Conservation (phyloP, 1,140 invertebrate genomes). For the Cydia amplana region DNA sequence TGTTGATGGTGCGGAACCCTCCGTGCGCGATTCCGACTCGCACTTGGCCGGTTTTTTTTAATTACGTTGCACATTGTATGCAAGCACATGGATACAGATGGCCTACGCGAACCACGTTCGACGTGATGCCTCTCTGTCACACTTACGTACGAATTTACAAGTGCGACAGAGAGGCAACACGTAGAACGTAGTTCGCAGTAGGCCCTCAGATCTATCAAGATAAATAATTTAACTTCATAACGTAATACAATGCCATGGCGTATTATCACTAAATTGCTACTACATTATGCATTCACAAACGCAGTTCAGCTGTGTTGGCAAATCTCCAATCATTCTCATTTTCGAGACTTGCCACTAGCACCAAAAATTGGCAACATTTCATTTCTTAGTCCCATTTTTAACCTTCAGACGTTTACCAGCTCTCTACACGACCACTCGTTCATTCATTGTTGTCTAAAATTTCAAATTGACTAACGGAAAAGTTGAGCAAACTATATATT, state of each 20-base stretch:
- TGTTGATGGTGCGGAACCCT: too few species aligned
- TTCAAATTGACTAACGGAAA: slow-evolving; percentile 34
- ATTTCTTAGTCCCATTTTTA: slow-evolving; percentile 62
- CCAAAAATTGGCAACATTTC: slow-evolving; percentile 68
- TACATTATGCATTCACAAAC: slow-evolving; percentile 12
- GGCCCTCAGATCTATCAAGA: too few species aligned
- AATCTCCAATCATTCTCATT: slow-evolving; percentile 54
- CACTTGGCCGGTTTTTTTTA: too few species aligned
- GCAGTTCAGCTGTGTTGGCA: slow-evolving; percentile 47
- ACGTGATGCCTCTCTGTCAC: too few species aligned
- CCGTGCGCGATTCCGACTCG: too few species aligned
- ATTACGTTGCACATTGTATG: too few species aligned
- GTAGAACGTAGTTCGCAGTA: too few species aligned
- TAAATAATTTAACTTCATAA: neutral
- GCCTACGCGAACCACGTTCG: too few species aligned
- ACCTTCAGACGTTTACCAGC: slow-evolving; percentile 59
- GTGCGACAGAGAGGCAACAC: too few species aligned
- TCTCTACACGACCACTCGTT: slow-evolving; percentile 37
- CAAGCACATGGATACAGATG: too few species aligned
- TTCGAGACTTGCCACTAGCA: slow-evolving; percentile 45
- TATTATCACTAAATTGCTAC: slow-evolving; percentile 10
- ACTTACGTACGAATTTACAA: too few species aligned
- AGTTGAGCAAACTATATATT: neutral
- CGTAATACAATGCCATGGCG: neutral
- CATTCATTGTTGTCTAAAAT: slow-evolving; percentile 38